Evolutionary conservation across 2,888 invertebrate genomes (phyloP).

Genomic region (Meandrusa payeni): DNA sequence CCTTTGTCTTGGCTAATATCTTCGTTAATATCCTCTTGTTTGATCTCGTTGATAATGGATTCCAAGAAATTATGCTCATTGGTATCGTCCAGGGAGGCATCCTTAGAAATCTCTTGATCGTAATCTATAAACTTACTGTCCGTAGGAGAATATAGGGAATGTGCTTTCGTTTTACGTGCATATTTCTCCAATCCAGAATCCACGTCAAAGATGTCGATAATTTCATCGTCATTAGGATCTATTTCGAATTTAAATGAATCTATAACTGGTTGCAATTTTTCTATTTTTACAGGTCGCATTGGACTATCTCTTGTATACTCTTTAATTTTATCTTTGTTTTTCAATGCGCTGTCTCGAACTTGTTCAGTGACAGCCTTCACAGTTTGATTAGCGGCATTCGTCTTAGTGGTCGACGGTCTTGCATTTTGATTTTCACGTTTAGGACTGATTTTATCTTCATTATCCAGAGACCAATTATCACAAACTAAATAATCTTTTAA

Average conservation of each 20-base stretch:
- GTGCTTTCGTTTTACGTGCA: slow-evolving; percentile 38
- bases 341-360: slow-evolving; percentile 34
- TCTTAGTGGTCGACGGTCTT: slow-evolving; percentile 32
- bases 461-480: slow-evolving; percentile 74
- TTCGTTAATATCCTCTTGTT: slow-evolving; percentile 60
- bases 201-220: slow-evolving; percentile 60
- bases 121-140: slow-evolving; percentile 45
- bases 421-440: slow-evolving; percentile 40
- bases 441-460: slow-evolving; percentile 64
- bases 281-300: slow-evolving; percentile 37
- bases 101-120: slow-evolving; percentile 43
- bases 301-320: slow-evolving; percentile 29
- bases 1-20: slow-evolving; percentile 61
- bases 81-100: slow-evolving; percentile 48
- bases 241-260: slow-evolving; percentile 70
- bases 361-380: slow-evolving; percentile 39
- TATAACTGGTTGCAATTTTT: slow-evolving; percentile 61
- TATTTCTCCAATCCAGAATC: slow-evolving; percentile 43
- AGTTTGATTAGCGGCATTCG: slow-evolving; percentile 28
- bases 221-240: slow-evolving; percentile 57
- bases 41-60: slow-evolving; percentile 71
- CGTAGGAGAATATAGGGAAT: slow-evolving; percentile 44
- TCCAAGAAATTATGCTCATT: slow-evolving; percentile 68
- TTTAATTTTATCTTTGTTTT: slow-evolving; percentile 32
- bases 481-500: slow-evolving; percentile 69